Evolutionary conservation across 2,888 invertebrate genomes (phyloP).

Genomic region (Archips xylosteana): DNA sequence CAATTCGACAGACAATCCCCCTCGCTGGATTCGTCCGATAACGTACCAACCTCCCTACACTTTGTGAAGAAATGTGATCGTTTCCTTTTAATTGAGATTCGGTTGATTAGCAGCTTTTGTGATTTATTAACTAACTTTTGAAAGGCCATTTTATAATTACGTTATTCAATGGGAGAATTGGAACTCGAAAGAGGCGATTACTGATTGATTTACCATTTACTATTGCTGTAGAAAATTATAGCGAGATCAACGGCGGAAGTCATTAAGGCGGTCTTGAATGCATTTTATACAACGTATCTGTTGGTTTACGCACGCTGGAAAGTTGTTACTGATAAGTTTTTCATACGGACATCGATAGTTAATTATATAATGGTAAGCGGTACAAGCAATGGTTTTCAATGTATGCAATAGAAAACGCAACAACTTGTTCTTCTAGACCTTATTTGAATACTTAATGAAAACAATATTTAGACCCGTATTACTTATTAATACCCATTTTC

Average conservation of each 20-base stretch:
- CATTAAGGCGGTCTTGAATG: constrained; percentile 29
- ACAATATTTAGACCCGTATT: too few relatives aligned
- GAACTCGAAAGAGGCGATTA: constrained; percentile 11
- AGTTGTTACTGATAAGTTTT: constrained; percentile 29
- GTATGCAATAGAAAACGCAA: constrained; percentile 3
- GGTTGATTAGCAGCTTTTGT: constrained; percentile 50
- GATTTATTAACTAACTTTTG: constrained; percentile 43
- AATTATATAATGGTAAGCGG: constrained; percentile 10
- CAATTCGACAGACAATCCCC: constrained; percentile 74
- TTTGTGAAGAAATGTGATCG: constrained; percentile 60
- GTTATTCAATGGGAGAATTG: constrained; percentile 29
- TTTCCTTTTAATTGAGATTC: constrained; percentile 67
- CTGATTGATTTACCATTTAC: neutral
- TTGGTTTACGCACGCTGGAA: constrained; percentile 9
- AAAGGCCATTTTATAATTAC: constrained; percentile 17
- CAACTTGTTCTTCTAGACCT: neutral
- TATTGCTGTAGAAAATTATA: neutral
- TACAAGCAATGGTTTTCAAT: neutral
- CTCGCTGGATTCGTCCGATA: constrained; percentile 63
- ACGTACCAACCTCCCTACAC: constrained; percentile 50
- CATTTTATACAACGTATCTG: constrained; percentile 18
- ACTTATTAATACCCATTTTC: too few relatives aligned
- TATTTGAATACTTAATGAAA: neutral
- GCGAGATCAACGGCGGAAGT: constrained; percentile 25
- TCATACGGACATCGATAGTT: constrained; percentile 22